These are phyloP conservation scores for Lepidocyrtoides sp. DNA, from an alignment of 2,888 invertebrate species.

Conservation along the genomic window DNA sequence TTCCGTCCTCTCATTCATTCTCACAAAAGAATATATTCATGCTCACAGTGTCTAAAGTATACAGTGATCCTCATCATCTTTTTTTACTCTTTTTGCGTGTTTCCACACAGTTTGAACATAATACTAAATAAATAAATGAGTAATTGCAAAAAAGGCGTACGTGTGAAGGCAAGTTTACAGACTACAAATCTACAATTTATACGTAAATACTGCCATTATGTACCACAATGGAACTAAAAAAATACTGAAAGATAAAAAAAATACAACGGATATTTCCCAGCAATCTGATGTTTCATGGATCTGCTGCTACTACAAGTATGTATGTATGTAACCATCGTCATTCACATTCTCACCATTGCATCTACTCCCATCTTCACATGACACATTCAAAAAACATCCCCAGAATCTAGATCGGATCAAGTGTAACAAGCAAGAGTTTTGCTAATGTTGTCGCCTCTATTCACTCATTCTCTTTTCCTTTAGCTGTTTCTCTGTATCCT, in stretches of 20 bases:
- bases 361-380: too few species aligned
- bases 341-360: neutral
- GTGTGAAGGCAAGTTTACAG: neutral
- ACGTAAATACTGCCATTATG: neutral
- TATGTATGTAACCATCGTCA: neutral
- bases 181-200: neutral
- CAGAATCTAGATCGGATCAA: too few species aligned
- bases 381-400: too few species aligned
- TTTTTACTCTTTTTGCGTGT: neutral
- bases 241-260: neutral
- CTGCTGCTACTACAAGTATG: neutral
- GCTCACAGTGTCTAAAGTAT: neutral
- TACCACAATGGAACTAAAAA: neutral
- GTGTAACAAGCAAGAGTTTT: too few species aligned
- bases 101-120: neutral
- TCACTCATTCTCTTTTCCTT: too few species aligned
- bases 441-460: too few species aligned
- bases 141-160: neutral
- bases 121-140: neutral
- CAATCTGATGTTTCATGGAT: neutral
- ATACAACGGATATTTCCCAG: neutral
- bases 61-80: too few species aligned
- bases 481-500: too few species aligned
- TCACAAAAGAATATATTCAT: too few species aligned
- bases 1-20: neutral